These are phyloP conservation scores for Hylyphantes graminicola DNA, from an alignment of 1,140 invertebrate species.

Conservation along the genomic window DNA sequence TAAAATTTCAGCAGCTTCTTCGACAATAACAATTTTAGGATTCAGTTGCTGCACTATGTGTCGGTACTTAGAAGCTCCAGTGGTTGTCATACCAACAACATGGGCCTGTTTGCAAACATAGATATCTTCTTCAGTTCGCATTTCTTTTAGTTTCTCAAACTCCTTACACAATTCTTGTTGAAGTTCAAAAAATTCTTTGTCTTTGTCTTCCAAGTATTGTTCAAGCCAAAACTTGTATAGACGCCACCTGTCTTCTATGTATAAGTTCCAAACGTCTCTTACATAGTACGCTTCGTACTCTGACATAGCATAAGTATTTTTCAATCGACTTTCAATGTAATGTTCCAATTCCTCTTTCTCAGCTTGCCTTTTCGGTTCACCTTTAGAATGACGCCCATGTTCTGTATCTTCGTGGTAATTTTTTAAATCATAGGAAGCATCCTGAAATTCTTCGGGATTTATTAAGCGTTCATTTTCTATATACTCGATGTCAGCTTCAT, in stretches of 20 bases:
- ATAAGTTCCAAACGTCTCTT: conserved; percentile 29
- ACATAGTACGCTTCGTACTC: not conserved
- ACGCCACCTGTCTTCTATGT: conserved; percentile 14
- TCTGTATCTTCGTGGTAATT: not conserved
- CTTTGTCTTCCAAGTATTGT: not conserved
- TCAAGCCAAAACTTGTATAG: conserved; percentile 41
- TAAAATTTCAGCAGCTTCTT: conserved; percentile 87
- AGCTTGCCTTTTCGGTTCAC: conserved; percentile 2
- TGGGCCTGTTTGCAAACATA: conserved; percentile 17
- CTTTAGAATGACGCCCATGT: conserved; percentile 20
- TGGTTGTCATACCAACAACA: conserved; percentile 82
- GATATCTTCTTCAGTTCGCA: conserved; percentile 36
- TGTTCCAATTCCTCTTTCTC: not conserved
- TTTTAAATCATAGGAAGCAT: not conserved
- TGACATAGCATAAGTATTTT: conserved; percentile 5
- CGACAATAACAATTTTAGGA: conserved; percentile 79
- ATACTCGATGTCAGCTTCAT: conserved; percentile 43
- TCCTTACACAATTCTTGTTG: conserved; percentile 8
- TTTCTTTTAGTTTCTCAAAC: conserved; percentile 22
- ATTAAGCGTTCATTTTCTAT: conserved; percentile 27
- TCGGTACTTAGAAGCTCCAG: conserved; percentile 77
- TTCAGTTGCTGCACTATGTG: conserved; percentile 74
- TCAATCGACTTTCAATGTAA: conserved; percentile 22
- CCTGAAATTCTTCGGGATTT: conserved; percentile 33
- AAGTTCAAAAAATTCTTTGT: not conserved